Evolutionary conservation across 2,797 vertebrate species (phyloP).

Genomic region (Antennarius maculatus): DNA sequence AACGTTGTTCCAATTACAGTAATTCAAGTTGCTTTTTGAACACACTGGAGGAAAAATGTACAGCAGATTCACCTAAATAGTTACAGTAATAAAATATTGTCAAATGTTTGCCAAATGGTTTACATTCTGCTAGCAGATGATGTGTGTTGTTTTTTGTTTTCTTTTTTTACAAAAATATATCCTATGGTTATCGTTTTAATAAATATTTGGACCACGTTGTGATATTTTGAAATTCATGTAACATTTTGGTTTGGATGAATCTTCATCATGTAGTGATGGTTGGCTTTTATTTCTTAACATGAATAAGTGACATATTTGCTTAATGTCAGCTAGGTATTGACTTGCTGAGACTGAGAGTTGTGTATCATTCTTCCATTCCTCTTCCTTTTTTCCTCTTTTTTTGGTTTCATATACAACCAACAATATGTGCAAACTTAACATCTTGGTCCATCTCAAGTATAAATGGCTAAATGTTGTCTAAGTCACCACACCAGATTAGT

Average conservation of each 20-base stretch:
- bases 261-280: slow-evolving; percentile 31
- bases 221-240: slow-evolving; percentile 46
- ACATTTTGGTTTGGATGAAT: slow-evolving; percentile 48
- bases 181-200: slow-evolving; percentile 42
- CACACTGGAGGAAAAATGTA: slow-evolving; percentile 65
- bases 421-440: slow-evolving; percentile 82
- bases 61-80: slow-evolving; percentile 71
- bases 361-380: slow-evolving; percentile 32
- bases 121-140: slow-evolving; percentile 69
- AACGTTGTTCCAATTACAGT: slow-evolving; percentile 56
- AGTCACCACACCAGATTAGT: slow-evolving; percentile 67
- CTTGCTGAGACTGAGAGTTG: slow-evolving; percentile 44
- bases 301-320: slow-evolving; percentile 24
- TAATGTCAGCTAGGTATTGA: slow-evolving; percentile 24
- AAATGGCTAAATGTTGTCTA: slow-evolving; percentile 67
- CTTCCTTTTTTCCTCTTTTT: slow-evolving; percentile 25
- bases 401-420: slow-evolving; percentile 75
- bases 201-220: slow-evolving; percentile 72
- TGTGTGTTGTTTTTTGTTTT: slow-evolving; percentile 38
- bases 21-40: slow-evolving; percentile 60
- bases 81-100: slow-evolving; percentile 66
- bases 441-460: slow-evolving; percentile 84
- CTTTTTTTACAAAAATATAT: slow-evolving; percentile 66
- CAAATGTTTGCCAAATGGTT: slow-evolving; percentile 68
- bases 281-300: slow-evolving; percentile 38